These are phyloP conservation scores for Pachyuromys duprasi DNA, from an alignment of 2,797 vertebrate genomes.

Conservation along the genomic window DNA sequence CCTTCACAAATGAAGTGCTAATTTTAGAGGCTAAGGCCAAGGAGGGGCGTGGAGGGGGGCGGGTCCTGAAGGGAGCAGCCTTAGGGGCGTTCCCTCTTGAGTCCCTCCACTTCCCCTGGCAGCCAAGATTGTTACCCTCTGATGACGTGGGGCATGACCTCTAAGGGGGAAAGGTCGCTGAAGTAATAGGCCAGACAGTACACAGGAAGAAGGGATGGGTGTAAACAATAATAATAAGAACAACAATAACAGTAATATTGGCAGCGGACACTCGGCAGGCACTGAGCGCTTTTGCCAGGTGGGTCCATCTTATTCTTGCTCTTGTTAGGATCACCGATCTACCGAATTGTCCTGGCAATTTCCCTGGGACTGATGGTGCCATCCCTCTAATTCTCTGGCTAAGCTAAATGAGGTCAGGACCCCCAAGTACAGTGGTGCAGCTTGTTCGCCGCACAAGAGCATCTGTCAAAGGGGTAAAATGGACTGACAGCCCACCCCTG, in stretches of 20 bases:
- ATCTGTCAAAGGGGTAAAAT: neutral
- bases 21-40: slow-evolving; percentile 81
- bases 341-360: neutral
- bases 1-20: slow-evolving; percentile 87
- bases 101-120: neutral
- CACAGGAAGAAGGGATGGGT: neutral
- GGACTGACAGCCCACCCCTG: neutral
- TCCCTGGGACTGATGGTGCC: neutral
- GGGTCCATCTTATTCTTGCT: neutral
- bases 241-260: neutral
- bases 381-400: neutral
- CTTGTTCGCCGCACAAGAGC: neutral
- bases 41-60: slow-evolving; percentile 31
- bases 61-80: slow-evolving; percentile 41
- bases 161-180: neutral
- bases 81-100: slow-evolving; percentile 57
- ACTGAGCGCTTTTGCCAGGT: neutral
- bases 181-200: neutral
- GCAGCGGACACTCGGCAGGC: neutral
- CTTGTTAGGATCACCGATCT: neutral
- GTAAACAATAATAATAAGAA: neutral
- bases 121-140: neutral
- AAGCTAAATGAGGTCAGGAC: neutral
- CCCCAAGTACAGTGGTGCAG: neutral
- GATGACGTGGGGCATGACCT: slow-evolving; percentile 14